Evolutionary conservation across 2,888 invertebrate genomes (phyloP).

Genomic region (Eupithecia vulgata): DNA sequence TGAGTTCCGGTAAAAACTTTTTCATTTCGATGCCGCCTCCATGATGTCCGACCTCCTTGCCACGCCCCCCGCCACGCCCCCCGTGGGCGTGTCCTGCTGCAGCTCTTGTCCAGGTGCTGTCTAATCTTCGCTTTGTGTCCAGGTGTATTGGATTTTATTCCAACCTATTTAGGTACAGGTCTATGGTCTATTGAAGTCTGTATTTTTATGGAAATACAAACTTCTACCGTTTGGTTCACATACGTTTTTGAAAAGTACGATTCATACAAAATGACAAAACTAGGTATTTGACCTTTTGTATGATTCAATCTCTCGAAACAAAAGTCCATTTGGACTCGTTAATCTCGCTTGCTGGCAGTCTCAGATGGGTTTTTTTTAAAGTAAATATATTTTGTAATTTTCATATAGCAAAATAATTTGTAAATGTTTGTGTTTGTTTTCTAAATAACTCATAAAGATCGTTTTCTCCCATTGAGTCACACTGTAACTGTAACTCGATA

Average conservation of each 20-base stretch:
- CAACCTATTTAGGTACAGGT: neutral
- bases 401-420: too few relatives aligned
- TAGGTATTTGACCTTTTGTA: too few relatives aligned
- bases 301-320: too few relatives aligned
- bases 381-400: too few relatives aligned
- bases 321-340: too few relatives aligned
- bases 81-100: neutral
- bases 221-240: neutral
- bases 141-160: neutral
- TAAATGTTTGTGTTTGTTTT: too few relatives aligned
- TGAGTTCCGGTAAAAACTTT: neutral
- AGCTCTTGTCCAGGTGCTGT: neutral
- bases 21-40: neutral
- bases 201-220: neutral
- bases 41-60: neutral
- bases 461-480: too few relatives aligned
- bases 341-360: too few relatives aligned
- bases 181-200: neutral
- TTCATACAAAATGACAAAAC: too few relatives aligned
- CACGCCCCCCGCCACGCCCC: slow-evolving; percentile 1
- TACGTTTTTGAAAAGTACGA: neutral
- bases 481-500: too few relatives aligned
- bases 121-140: neutral
- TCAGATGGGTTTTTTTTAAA: too few relatives aligned
- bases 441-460: too few relatives aligned